phyloP scores from a whole-genome alignment of 1,140 invertebrate genomes.

The Oscheius sp. region DNA sequence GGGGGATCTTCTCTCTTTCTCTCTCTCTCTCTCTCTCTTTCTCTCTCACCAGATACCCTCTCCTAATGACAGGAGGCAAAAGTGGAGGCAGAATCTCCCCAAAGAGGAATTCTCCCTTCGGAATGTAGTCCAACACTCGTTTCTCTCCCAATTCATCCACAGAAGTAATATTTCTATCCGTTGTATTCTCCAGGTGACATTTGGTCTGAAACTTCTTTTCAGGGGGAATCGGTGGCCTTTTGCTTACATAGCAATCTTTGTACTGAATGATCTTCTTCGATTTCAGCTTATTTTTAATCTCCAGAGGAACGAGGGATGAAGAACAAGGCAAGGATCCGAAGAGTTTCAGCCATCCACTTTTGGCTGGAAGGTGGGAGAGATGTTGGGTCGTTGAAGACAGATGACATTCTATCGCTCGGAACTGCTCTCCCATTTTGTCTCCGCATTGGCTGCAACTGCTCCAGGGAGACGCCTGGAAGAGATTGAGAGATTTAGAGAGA shows the following conservation, averaged over 20 bases:
- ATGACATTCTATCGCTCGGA: not conserved
- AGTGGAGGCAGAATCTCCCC: slow-evolving; percentile 15
- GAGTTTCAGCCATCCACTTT: not conserved
- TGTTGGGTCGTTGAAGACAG: not conserved
- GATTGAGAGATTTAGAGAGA: no score
- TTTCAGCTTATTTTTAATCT: not conserved
- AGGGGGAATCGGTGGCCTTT: no score
- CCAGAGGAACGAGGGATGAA: slow-evolving; percentile 9
- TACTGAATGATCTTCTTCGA: not conserved
- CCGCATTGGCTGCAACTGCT: not conserved
- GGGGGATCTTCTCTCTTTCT: not conserved
- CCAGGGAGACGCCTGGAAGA: no score
- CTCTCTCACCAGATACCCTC: slow-evolving; percentile 9
- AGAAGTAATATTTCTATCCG: slow-evolving; percentile 7
- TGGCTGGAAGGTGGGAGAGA: not conserved
- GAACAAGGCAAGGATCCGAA: slow-evolving; percentile 7
- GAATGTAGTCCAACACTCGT: slow-evolving; percentile 11
- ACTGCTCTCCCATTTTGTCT: not conserved
- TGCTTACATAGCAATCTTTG: not conserved
- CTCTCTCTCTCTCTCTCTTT: not conserved
- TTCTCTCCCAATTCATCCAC: slow-evolving; percentile 19
- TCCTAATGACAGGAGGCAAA: slow-evolving; percentile 15
- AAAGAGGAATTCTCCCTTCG: slow-evolving; percentile 22
- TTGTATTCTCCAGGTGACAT: not conserved
- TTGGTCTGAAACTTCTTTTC: not conserved